These are phyloP conservation scores for Alloscopus bannaensis DNA, from an alignment of 2,888 invertebrate genomes.

Conservation along the genomic window DNA sequence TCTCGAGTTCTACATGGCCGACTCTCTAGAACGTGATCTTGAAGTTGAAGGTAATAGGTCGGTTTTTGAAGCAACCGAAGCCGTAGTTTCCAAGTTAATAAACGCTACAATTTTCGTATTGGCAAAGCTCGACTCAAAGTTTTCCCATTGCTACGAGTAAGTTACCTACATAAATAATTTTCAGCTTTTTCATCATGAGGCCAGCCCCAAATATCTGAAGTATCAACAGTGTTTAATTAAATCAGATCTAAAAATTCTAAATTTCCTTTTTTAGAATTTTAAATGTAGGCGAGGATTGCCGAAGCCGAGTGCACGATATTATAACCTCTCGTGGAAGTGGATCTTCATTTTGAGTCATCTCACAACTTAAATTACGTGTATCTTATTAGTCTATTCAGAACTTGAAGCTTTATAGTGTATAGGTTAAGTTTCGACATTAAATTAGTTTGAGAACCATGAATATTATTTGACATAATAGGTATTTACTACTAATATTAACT, in stretches of 20 bases:
- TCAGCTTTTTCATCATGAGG: background rate
- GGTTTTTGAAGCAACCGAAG: background rate
- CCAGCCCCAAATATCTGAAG: background rate
- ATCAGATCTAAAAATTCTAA: background rate
- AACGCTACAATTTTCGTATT: slow-evolving; percentile 7
- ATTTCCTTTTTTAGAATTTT: slow-evolving; percentile 17
- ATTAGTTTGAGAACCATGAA: too few species aligned
- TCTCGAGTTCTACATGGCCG: slow-evolving; percentile 15
- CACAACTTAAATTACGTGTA: too few species aligned
- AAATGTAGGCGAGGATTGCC: slow-evolving; percentile 12
- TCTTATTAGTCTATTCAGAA: too few species aligned
- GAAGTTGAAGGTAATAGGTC: background rate
- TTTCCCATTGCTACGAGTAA: slow-evolving; percentile 24
- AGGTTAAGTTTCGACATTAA: too few species aligned
- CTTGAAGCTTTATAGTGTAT: too few species aligned
- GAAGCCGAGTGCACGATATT: slow-evolving; percentile 1
- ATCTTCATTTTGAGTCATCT: too few species aligned
- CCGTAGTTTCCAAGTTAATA: background rate
- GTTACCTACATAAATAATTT: background rate
- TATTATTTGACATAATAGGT: too few species aligned
- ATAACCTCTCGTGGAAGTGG: slow-evolving; percentile 5
- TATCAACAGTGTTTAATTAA: background rate
- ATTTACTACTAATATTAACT: too few species aligned
- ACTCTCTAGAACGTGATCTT: slow-evolving; percentile 8
- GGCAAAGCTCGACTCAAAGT: slow-evolving; percentile 1